Conservation (phyloP, 2,113 vertebrate species). For the Nothobranchius furzeri region DNA sequence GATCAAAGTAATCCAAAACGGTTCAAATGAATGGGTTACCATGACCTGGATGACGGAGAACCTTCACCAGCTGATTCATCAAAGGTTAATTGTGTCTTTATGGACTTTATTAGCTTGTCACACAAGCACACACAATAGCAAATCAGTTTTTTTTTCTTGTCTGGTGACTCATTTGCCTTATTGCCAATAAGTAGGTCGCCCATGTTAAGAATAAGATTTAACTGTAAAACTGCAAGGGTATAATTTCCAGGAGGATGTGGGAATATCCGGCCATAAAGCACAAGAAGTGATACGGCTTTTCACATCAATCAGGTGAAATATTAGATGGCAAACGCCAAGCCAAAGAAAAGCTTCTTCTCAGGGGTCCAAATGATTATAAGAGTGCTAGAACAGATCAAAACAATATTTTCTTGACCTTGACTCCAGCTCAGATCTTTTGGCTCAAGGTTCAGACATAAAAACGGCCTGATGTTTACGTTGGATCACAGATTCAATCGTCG, state of each 20-base stretch:
- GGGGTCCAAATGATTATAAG: conserved; percentile 74
- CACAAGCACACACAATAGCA: too few relatives aligned
- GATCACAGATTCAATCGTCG: conserved; percentile 65
- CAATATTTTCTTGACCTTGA: conserved; percentile 71
- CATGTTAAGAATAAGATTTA: background rate
- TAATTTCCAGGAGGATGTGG: conserved; percentile 34
- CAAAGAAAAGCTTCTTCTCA: conserved; percentile 72
- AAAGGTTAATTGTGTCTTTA: too few relatives aligned
- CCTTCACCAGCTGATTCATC: too few relatives aligned
- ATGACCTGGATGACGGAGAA: too few relatives aligned
- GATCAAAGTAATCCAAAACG: too few relatives aligned
- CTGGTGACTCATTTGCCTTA: background rate
- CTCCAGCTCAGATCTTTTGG: conserved; percentile 62
- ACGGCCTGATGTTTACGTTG: conserved; percentile 64
- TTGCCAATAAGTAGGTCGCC: background rate
- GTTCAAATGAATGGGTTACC: too few relatives aligned
- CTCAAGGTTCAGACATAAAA: conserved; percentile 37
- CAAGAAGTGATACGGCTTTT: conserved; percentile 47
- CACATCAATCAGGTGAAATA: conserved; percentile 69
- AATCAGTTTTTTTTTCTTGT: too few relatives aligned
- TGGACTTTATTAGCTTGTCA: too few relatives aligned
- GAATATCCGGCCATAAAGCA: conserved; percentile 34
- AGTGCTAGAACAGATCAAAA: conserved; percentile 73
- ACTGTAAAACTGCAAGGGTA: conserved; percentile 31
- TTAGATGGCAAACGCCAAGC: conserved; percentile 60